Base-by-base conservation (phyloP, 2,888 invertebrate species). In the Drosophila differens region DNA sequence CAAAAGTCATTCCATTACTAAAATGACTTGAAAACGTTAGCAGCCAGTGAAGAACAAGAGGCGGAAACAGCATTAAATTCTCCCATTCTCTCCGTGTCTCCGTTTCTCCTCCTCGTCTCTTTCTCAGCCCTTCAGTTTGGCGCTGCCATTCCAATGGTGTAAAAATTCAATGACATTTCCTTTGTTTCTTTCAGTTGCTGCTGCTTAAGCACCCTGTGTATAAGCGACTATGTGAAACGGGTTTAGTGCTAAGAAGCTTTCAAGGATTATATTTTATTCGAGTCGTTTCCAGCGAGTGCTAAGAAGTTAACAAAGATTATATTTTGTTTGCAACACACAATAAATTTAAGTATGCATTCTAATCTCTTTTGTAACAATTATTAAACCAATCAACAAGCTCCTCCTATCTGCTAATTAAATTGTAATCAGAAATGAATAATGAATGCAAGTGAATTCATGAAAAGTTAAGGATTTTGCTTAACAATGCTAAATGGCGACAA, bases 1-100 rank as follows among this genome's bases (percentile, higher is more conserved):
- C 82, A 86, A 83, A 90, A 90, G 87, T 89, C 87, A 87, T 89
- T 82, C 83, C 83, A 90, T 88, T 89, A 83, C 77, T 63, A 76
- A 82, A 82, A 83, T 89, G 81, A 85, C 84, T 89, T 74, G 76
- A 81, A 87, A 82, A 76, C 77, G 72, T 72, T 74, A 60, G 71
- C 69, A 74, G 67, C 44, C 68, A 66, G 59, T 22, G 55, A 30
- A 49, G 58, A 54, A 41, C 16, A 59, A 60, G 72, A 44, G 35
- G 33, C 33, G 70, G 61, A 53, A 62, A 60, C 41, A 59, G 72
- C 67, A 70, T 82, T 73, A 76, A 71, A 70, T 72, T 77, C 72
- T 47, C 14, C 16, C n/a, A 35, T 35, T 19, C n/a, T 0, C 30
- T 14, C 28, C 28, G 2, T 10, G 9, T 52, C 30, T 3, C n/a